Base-by-base conservation (phyloP, 1,140 invertebrate species). In the Danaus plexippus region DNA sequence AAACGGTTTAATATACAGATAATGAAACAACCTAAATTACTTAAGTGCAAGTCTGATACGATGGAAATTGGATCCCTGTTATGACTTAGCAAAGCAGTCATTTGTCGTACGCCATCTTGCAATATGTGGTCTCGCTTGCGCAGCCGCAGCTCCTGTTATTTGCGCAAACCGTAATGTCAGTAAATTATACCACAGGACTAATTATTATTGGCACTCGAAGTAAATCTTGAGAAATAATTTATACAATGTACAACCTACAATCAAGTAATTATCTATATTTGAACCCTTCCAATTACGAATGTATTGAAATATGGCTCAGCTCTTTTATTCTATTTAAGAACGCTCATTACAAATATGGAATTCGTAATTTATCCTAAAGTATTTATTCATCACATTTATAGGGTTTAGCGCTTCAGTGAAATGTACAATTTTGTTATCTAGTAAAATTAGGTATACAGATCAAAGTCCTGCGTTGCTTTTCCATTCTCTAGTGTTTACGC, bases 141-240 rank as follows among this genome's bases (percentile, higher is more conserved):
- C 68, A 43, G 57, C 64, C 77, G 71, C 75, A 71, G 70, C 74
- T 80, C 68, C 77, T 82, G 80, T 81, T 81, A 85, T 85, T 85
- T 79, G 67, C 66, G 66, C 54, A 60, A 63, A 66, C 47, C 62
- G 66, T 82, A 85, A 84, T 82, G 70, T 71, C 71, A 51, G 75
- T 65, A 83, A 86, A 84, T 86, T 86, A 84, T 70, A 86, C 72
- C 47, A 67, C 63, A 62, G 49, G 51, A 63, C 52, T 79, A 86
- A 78, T 85, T 76, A 71, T 70, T 69, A 64, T 55, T 56, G 66
- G 64, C 59, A 70, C 69, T 58, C 54, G 65, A 50, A 67, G 63
- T 67, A 66, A 67, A 67, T 15, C 47, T 52, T 50, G 48, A 32
- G 15, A 46, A 41, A 54, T 45, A 59, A 49, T 45, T 48, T 59